phyloP scores from a whole-genome alignment of 2,888 invertebrate species.

The Beris morrisii region DNA sequence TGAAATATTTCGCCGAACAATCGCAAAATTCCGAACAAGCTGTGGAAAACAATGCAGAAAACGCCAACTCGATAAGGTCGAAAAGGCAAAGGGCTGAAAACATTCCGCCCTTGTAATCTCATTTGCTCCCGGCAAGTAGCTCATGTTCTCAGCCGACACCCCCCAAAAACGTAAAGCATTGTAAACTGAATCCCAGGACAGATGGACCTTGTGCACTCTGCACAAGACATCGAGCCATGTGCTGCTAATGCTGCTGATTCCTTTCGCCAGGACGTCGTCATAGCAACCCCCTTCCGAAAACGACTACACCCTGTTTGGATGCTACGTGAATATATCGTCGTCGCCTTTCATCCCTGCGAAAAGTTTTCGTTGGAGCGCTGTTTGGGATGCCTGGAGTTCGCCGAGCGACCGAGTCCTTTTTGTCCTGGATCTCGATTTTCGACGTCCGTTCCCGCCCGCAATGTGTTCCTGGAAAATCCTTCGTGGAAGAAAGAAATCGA shows the following conservation, averaged over 20 bases:
- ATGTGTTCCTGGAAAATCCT: conserved; percentile 1
- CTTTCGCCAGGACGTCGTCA: conserved; percentile 17
- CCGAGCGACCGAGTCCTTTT: conserved; percentile 4
- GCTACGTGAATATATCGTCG: not conserved
- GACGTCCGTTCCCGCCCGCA: not conserved
- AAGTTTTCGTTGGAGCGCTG: not conserved
- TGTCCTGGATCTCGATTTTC: conserved; percentile 4
- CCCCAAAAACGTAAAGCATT: conserved; percentile 12
- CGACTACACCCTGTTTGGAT: conserved; percentile 16
- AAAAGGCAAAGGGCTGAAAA: no score
- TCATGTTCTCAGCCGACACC: not conserved
- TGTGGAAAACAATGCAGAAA: no score
- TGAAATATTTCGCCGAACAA: no score
- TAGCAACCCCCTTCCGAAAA: conserved; percentile 25
- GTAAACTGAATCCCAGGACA: conserved; percentile 20
- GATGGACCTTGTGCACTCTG: conserved; percentile 25
- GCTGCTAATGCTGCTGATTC: conserved; percentile 18
- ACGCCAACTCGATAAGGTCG: no score
- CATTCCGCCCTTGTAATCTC: no score
- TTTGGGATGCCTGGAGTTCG: not conserved
- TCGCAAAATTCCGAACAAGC: no score
- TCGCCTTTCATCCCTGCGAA: conserved; percentile 6
- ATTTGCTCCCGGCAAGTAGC: no score
- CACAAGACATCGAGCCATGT: conserved; percentile 12
- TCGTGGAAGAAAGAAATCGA: no score